Evolutionary conservation across 1,140 invertebrate genomes (phyloP).

Genomic region (Lethrus apterus): DNA sequence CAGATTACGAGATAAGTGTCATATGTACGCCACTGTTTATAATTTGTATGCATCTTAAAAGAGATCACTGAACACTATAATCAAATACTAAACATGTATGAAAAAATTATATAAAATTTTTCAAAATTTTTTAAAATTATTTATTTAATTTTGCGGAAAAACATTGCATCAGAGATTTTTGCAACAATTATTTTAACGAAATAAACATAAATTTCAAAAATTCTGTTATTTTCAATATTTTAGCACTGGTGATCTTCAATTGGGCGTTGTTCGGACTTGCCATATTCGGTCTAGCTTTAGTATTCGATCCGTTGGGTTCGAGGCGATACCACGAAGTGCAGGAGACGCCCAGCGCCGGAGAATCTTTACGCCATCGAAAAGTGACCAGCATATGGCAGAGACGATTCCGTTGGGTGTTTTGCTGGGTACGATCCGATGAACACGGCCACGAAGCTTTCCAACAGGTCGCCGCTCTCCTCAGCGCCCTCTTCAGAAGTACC

Average conservation of each 20-base stretch:
- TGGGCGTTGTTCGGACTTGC: constrained; percentile 71
- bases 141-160: not conserved
- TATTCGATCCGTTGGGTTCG: constrained; percentile 74
- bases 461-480: constrained; percentile 73
- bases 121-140: too few species aligned
- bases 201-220: not conserved
- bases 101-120: too few species aligned
- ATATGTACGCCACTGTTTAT: too few species aligned
- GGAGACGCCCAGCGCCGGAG: constrained; percentile 47
- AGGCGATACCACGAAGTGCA: constrained; percentile 52
- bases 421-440: constrained; percentile 68
- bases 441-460: constrained; percentile 74
- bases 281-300: constrained; percentile 64
- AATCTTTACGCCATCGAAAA: constrained; percentile 52
- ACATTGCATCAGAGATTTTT: not conserved
- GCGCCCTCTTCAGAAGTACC: constrained; percentile 69
- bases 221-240: constrained; percentile 26
- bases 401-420: constrained; percentile 68
- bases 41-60: too few species aligned
- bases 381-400: constrained; percentile 61
- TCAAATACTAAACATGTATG: too few species aligned
- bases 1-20: too few species aligned
- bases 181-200: not conserved
- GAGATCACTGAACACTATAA: too few species aligned
- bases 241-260: constrained; percentile 69